phyloP scores from a whole-genome alignment of 2,113 vertebrate species.

The Arenaria interpres region DNA sequence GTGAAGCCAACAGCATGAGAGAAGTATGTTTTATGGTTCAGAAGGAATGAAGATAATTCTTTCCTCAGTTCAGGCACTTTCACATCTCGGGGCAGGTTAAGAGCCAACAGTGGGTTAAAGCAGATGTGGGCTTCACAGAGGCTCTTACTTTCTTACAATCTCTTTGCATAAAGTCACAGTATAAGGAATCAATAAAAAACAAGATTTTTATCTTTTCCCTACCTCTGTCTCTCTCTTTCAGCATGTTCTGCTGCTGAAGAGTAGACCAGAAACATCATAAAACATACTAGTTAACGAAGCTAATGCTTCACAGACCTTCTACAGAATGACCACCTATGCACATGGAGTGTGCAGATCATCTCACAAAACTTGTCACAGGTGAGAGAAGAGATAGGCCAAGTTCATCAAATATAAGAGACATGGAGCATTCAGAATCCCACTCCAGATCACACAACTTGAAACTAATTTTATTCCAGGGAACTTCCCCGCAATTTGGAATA shows the following conservation, averaged over 20 bases:
- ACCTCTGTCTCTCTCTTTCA: not conserved
- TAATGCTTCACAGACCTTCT: not conserved
- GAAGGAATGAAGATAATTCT: not conserved
- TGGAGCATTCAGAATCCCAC: not conserved
- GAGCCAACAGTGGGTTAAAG: not conserved
- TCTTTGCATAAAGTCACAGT: not conserved
- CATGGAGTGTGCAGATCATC: not conserved
- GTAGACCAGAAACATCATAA: not conserved
- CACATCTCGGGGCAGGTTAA: not conserved
- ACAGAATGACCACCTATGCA: rapidly evolving
- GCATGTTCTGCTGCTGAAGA: not conserved
- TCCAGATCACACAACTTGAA: not conserved
- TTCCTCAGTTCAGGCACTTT: not conserved
- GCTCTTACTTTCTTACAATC: not conserved
- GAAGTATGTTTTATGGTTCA: not conserved
- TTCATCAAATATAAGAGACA: not conserved
- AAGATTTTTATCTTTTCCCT: not conserved
- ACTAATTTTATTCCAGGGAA: not conserved
- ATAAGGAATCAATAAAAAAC: not conserved
- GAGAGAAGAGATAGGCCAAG: not conserved
- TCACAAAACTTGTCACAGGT: not conserved
- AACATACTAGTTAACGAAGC: not conserved
- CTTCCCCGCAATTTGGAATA: not conserved
- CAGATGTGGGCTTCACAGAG: not conserved
- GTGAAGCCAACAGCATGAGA: not conserved